phyloP scores from a whole-genome alignment of 1,140 invertebrate genomes.

The Mylabris phalerata region DNA sequence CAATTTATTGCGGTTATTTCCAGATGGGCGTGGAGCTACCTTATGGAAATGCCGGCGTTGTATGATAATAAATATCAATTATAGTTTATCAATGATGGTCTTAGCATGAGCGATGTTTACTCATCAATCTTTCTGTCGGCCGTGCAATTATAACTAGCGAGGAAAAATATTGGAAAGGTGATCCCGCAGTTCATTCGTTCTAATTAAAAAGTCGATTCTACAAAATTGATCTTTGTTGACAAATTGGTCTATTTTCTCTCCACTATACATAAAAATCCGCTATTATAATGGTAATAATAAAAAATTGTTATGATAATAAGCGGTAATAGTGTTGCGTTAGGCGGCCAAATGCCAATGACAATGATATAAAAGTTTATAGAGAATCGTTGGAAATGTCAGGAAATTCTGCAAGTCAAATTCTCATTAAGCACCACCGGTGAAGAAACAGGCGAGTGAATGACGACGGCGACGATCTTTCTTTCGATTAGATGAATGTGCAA shows the following conservation, averaged over 20 bases:
- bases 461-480: too few relatives aligned
- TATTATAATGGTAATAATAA: too few relatives aligned
- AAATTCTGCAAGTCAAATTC: slow-evolving; percentile 20
- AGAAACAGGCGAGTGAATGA: too few relatives aligned
- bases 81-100: background rate
- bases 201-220: slow-evolving; percentile 5
- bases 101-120: background rate
- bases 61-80: slow-evolving; percentile 13
- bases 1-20: too few relatives aligned
- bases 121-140: slow-evolving; percentile 12
- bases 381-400: too few relatives aligned
- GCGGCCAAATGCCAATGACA: slow-evolving; percentile 8
- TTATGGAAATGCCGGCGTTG: background rate
- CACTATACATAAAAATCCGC: too few relatives aligned
- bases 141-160: slow-evolving; percentile 2
- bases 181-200: slow-evolving; percentile 3
- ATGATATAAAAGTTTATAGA: background rate
- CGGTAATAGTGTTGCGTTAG: slow-evolving; percentile 17
- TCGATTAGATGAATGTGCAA: background rate
- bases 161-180: slow-evolving; percentile 8
- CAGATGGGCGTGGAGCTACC: too few relatives aligned
- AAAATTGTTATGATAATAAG: slow-evolving; percentile 10
- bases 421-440: background rate
- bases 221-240: too few relatives aligned
- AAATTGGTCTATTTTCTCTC: too few relatives aligned